A percentile compares a stretch with the other conserved stretches of the same genome.
Conservation (phyloP, 1,140 invertebrate genomes). For the Uloborus diversus region DNA sequence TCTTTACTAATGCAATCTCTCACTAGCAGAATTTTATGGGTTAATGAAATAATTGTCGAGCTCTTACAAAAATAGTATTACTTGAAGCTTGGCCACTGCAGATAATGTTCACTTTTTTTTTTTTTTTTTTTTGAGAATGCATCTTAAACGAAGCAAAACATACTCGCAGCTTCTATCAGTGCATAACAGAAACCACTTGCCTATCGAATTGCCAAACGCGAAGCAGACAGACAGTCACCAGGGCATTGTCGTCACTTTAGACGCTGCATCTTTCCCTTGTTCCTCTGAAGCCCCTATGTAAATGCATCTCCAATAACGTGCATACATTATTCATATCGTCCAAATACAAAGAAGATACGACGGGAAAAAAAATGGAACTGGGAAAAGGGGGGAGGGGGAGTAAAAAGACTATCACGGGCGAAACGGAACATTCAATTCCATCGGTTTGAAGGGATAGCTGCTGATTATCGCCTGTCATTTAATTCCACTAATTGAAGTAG, state of each 20-base stretch:
- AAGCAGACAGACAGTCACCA: conserved; percentile 12
- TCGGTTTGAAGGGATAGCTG: conserved; percentile 1
- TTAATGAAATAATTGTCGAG: too few relatives aligned
- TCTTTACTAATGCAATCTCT: too few relatives aligned
- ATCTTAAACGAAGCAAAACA: too few relatives aligned
- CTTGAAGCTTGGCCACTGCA: too few relatives aligned
- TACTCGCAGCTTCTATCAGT: neutral
- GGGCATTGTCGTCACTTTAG: conserved; percentile 34
- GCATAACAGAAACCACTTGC: neutral
- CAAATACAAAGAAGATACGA: neutral
- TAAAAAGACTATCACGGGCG: neutral
- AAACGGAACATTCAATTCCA: conserved; percentile 29
- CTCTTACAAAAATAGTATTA: too few relatives aligned
- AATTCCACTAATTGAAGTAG: conserved; percentile 53
- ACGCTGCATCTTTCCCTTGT: neutral
- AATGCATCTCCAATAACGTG: conserved; percentile 50
- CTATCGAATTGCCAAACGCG: conserved; percentile 24
- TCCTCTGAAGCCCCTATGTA: neutral
- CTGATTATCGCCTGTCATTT: conserved; percentile 54
- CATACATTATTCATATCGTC: conserved; percentile 52
- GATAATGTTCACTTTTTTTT: too few relatives aligned
- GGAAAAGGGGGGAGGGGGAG: neutral
- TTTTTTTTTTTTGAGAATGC: too few relatives aligned
- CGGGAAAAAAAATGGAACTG: neutral
- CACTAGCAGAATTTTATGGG: too few relatives aligned